Evolutionary conservation across 1,140 invertebrate genomes (phyloP).

Genomic region (Planococcus citri): DNA sequence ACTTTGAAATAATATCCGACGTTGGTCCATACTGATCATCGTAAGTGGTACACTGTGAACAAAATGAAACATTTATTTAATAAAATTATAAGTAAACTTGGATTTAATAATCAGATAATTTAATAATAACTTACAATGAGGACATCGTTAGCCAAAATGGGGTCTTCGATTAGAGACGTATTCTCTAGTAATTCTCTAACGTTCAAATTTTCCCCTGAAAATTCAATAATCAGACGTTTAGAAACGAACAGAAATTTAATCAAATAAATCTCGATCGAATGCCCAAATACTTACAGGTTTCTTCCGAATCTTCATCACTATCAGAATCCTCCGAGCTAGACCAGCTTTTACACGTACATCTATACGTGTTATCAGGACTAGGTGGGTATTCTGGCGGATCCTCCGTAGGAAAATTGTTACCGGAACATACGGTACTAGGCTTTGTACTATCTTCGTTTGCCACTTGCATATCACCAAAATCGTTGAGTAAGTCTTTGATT

Average conservation of each 20-base stretch:
- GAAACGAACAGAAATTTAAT: too few relatives aligned
- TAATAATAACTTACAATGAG: background rate
- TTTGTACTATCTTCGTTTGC: background rate
- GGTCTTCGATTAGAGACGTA: background rate
- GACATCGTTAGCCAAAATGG: background rate
- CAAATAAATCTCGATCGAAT: too few relatives aligned
- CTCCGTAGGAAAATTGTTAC: background rate
- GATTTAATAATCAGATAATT: background rate
- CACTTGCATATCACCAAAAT: background rate
- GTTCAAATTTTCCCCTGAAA: background rate
- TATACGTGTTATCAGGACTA: background rate
- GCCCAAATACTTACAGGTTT: background rate
- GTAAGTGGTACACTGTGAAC: slow-evolving; percentile 31
- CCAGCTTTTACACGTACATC: background rate
- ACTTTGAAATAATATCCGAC: slow-evolving; percentile 59
- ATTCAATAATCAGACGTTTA: background rate
- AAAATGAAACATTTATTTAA: too few relatives aligned
- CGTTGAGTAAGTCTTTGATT: background rate
- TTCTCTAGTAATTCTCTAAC: background rate
- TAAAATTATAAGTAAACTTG: too few relatives aligned
- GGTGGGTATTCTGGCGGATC: background rate
- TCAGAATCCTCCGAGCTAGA: background rate
- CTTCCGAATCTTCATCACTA: background rate
- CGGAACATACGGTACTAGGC: background rate
- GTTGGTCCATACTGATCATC: slow-evolving; percentile 65